These are phyloP conservation scores for Lipotes vexillifer DNA, from an alignment of 2,113 vertebrate species.

Conservation along the genomic window DNA sequence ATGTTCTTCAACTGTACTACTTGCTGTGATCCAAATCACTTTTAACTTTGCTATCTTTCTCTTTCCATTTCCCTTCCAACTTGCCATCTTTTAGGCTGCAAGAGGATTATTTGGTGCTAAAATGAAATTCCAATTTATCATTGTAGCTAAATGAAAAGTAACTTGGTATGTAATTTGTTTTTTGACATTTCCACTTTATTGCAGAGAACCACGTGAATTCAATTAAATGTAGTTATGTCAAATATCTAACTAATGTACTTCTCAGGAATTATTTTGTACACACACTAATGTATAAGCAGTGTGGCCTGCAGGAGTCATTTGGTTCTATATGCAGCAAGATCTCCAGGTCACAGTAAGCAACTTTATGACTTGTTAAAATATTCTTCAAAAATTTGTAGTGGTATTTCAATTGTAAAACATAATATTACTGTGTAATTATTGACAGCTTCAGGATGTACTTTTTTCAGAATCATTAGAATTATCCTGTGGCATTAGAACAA, in stretches of 20 bases:
- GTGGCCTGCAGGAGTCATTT: conserved; percentile 23
- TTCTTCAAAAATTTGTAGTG: conserved; percentile 53
- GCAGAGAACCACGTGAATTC: conserved; percentile 56
- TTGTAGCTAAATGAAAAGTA: conserved; percentile 33
- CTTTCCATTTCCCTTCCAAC: conserved; percentile 13
- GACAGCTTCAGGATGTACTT: background rate
- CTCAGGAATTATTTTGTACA: conserved; percentile 48
- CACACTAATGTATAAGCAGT: conserved; percentile 58
- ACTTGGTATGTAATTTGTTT: conserved; percentile 52
- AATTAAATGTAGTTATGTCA: conserved; percentile 59
- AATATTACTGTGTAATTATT: conserved; percentile 33
- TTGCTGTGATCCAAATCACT: conserved; percentile 47
- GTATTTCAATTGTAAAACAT: conserved; percentile 34
- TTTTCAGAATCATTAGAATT: conserved; percentile 48
- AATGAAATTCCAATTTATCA: conserved; percentile 59
- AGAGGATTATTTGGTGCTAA: conserved; percentile 47
- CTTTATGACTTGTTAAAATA: conserved; percentile 49
- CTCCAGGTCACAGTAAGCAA: conserved; percentile 47
- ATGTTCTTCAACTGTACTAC: conserved; percentile 33
- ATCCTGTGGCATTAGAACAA: background rate
- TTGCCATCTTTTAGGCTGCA: background rate
- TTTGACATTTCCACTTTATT: conserved; percentile 55
- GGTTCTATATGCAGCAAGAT: background rate
- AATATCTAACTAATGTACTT: conserved; percentile 60
- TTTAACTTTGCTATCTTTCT: conserved; percentile 61